A percentile compares a stretch with the other conserved stretches of the same genome.
phyloP scores from a whole-genome alignment of 1,140 invertebrate species.

The Gonioctena quinquepunctata region DNA sequence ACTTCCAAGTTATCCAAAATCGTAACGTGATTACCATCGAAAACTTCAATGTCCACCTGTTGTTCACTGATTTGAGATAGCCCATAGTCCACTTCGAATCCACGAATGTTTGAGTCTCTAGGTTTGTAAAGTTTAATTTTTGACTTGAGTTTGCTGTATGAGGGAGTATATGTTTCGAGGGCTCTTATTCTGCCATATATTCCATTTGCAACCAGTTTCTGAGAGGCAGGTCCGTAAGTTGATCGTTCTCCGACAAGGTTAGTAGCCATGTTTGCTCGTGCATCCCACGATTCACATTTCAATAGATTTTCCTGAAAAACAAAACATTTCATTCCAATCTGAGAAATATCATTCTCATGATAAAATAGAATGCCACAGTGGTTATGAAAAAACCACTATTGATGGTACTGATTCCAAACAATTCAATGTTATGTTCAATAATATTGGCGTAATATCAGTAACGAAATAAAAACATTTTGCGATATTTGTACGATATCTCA shows the following conservation, averaged over 20 bases:
- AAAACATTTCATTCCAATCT: too few relatives aligned
- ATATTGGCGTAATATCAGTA: too few relatives aligned
- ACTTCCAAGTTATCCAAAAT: slow-evolving; percentile 69
- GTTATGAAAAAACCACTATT: too few relatives aligned
- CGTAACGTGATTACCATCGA: slow-evolving; percentile 73
- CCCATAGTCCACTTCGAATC: slow-evolving; percentile 67
- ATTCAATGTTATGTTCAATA: too few relatives aligned
- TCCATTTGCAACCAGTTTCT: slow-evolving; percentile 54
- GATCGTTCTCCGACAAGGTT: slow-evolving; percentile 51
- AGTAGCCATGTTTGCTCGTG: slow-evolving; percentile 27
- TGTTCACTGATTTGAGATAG: slow-evolving; percentile 60
- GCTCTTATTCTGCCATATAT: slow-evolving; percentile 65
- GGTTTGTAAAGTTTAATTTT: slow-evolving; percentile 68
- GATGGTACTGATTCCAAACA: too few relatives aligned
- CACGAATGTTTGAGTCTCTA: slow-evolving; percentile 57
- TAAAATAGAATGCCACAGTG: too few relatives aligned
- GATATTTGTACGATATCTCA: too few relatives aligned
- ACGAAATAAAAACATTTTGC: too few relatives aligned
- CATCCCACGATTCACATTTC: slow-evolving; percentile 23
- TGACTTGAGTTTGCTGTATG: slow-evolving; percentile 59
- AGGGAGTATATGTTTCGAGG: slow-evolving; percentile 59
- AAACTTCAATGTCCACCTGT: slow-evolving; percentile 59
- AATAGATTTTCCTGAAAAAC: slow-evolving; percentile 21
- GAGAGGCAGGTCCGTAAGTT: slow-evolving; percentile 59
- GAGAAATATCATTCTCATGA: too few relatives aligned